These are phyloP conservation scores for Cochlearius cochlearius DNA, from an alignment of 2,113 vertebrate species.

Conservation along the genomic window DNA sequence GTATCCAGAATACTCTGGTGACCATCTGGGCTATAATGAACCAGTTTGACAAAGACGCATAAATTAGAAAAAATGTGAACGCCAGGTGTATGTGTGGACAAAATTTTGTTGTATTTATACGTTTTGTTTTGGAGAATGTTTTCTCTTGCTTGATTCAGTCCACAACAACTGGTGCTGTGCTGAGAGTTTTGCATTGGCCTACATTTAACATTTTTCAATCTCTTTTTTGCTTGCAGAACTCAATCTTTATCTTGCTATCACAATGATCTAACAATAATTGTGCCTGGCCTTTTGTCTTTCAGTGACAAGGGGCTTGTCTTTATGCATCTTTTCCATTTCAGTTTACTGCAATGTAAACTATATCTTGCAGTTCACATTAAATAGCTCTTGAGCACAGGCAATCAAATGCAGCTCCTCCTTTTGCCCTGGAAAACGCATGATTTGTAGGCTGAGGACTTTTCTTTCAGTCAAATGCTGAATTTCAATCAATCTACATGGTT, in stretches of 20 bases:
- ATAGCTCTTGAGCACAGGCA: not conserved
- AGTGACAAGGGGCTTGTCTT: not conserved
- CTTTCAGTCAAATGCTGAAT: not conserved
- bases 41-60: not conserved
- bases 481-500: not conserved
- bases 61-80: not conserved
- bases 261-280: conserved; percentile 5
- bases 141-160: not conserved
- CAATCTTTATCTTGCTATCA: conserved; percentile 4
- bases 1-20: not conserved
- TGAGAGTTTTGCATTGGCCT: not conserved
- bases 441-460: not conserved
- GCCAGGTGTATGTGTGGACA: not conserved
- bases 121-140: not conserved
- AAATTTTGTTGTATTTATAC: not conserved
- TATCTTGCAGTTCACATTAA: not conserved
- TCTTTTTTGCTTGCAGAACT: not conserved
- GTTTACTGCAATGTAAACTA: not conserved
- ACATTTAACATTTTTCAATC: not conserved
- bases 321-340: not conserved
- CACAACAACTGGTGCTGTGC: not conserved
- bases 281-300: conserved; percentile 1
- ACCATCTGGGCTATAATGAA: not conserved
- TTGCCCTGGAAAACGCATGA: not conserved
- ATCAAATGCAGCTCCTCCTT: not conserved